Conservation (phyloP, 2,888 invertebrate genomes). For the Abrostola tripartita region DNA sequence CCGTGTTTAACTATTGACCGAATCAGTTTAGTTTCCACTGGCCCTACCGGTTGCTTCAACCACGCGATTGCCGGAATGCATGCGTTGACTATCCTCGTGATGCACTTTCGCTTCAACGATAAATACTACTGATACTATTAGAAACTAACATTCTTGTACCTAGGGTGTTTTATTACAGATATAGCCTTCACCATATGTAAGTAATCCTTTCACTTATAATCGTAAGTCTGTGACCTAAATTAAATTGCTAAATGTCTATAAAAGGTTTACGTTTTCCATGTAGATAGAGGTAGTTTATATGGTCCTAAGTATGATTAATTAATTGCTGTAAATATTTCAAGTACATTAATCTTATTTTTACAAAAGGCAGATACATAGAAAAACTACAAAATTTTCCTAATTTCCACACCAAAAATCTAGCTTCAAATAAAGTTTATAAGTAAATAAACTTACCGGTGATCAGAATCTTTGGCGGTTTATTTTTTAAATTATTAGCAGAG, state of each 20-base stretch:
- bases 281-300: neutral
- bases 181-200: constrained; percentile 23
- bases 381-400: neutral
- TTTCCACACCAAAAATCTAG: neutral
- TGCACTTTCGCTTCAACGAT: constrained; percentile 40
- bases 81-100: constrained; percentile 23
- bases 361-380: too few relatives aligned
- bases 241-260: constrained; percentile 4
- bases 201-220: constrained; percentile 32
- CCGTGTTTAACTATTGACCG: neutral
- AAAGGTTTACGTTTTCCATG: neutral
- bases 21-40: constrained; percentile 6
- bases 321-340: too few relatives aligned
- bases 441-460: constrained; percentile 86
- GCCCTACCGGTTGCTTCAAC: constrained; percentile 12
- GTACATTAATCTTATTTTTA: too few relatives aligned
- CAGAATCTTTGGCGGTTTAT: constrained; percentile 85
- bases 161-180: constrained; percentile 7
- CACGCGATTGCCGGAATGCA: constrained; percentile 27
- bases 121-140: constrained; percentile 17
- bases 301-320: too few relatives aligned
- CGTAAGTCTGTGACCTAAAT: constrained; percentile 6
- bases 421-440: constrained; percentile 28
- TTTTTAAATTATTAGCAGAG: constrained; percentile 63
- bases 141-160: constrained; percentile 19